Evolutionary conservation across 2,888 invertebrate species (phyloP).

Genomic region (Zonitis immaculata): DNA sequence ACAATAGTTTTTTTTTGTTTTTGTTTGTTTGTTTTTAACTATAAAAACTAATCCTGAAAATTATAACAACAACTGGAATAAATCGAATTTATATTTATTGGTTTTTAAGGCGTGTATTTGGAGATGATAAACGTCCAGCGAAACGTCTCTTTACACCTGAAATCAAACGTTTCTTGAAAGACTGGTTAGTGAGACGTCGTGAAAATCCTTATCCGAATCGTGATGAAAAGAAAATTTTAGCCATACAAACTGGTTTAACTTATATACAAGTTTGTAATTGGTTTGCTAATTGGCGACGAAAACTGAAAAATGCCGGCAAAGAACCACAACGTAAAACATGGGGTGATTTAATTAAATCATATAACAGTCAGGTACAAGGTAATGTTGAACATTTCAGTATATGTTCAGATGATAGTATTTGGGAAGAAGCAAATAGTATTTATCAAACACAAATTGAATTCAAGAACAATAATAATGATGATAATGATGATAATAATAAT

Average conservation of each 20-base stretch:
- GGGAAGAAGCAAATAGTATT: constrained; percentile 60
- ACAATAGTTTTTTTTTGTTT: no score
- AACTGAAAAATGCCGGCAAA: constrained; percentile 69
- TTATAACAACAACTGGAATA: no score
- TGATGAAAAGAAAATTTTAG: constrained; percentile 69
- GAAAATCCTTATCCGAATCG: constrained; percentile 76
- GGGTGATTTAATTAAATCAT: constrained; percentile 67
- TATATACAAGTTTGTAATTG: constrained; percentile 75
- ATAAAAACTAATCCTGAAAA: no score
- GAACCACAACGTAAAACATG: constrained; percentile 66
- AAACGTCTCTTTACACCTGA: constrained; percentile 75
- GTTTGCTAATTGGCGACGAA: constrained; percentile 80
- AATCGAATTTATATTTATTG: no score
- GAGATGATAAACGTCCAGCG: constrained; percentile 60
- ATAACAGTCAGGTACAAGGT: constrained; percentile 69
- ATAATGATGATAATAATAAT: no score
- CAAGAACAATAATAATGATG: constrained; percentile 30
- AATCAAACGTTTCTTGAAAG: constrained; percentile 71
- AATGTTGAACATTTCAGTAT: constrained; percentile 78
- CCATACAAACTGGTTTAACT: constrained; percentile 69
- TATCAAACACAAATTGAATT: constrained; percentile 15
- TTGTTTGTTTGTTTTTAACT: no score
- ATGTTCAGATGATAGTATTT: constrained; percentile 72
- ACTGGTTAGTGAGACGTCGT: constrained; percentile 69
- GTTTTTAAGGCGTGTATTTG: constrained; percentile 53